Conservation (phyloP, 2,888 invertebrate species). For the Drosophila subquinaria region DNA sequence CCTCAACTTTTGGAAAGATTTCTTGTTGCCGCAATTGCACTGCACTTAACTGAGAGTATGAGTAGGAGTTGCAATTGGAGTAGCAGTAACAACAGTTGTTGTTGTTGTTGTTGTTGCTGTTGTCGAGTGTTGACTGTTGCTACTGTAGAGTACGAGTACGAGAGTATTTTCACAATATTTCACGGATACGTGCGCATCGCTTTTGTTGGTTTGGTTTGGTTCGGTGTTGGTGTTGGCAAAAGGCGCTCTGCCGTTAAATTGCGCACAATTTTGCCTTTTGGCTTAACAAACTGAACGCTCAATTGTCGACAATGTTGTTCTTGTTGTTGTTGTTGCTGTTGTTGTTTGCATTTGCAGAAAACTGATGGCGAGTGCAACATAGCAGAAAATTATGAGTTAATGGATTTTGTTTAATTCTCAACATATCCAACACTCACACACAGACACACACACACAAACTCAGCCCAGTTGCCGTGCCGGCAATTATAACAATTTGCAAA, state of each 20-base stretch:
- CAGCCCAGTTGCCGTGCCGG: not conserved
- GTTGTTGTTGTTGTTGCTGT: not conserved
- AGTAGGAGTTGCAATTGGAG: constrained; percentile 4
- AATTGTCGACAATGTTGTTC: constrained; percentile 50
- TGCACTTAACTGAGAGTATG: constrained; percentile 49
- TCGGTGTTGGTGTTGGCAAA: constrained; percentile 58
- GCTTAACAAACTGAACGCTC: constrained; percentile 81
- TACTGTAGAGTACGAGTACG: constrained; percentile 26
- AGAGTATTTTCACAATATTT: constrained; percentile 79
- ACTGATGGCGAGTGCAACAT: constrained; percentile 59
- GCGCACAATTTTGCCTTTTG: constrained; percentile 77
- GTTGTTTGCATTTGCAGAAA: constrained; percentile 49
- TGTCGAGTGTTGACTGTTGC: constrained; percentile 33
- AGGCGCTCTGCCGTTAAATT: constrained; percentile 79
- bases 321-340: constrained; percentile 45
- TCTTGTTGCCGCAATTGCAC: constrained; percentile 53
- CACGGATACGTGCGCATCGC: constrained; percentile 77
- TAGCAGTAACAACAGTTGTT: not conserved
- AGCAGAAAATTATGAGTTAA: constrained; percentile 81
- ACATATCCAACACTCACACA: constrained; percentile 3
- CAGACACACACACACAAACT: not conserved
- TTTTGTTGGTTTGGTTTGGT: constrained; percentile 30
- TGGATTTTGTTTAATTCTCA: constrained; percentile 75
- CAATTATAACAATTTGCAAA: constrained; percentile 58
- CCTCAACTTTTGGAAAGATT: constrained; percentile 57